Evolutionary conservation across 2,113 vertebrate genomes (phyloP), one percentile per base, ranked within the genome.

Genomic region (Neogobius melanostomus): DNA sequence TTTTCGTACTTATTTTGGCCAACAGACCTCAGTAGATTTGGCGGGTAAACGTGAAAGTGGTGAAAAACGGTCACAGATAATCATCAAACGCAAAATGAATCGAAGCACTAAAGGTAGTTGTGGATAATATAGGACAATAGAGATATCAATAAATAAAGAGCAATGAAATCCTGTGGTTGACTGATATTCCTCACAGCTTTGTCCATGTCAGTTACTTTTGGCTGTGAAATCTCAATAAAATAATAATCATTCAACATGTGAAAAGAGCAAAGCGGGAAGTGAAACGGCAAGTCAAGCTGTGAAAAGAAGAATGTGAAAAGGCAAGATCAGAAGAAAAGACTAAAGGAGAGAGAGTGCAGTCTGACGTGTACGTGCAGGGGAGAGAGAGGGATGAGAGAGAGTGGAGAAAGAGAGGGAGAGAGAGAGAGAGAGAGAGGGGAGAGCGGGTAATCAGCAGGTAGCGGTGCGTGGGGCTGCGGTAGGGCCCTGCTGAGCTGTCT

Each of bases 401-500:
- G 86, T 36, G 3, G 28, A 79, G 88, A 14, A 50, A 9, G 53
- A 56, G 88, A 88, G 86, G 79, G 88, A 91, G 90, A 21, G 88
- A 88, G 85, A 80, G 88, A 89, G 86, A 9, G 53, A 56, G 88
- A 88, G 86, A 80, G 88, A 91, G 90, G 93, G 78, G 80, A 83
- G 88, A 88, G 86, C 79, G 88, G 92, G 90, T 94, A 93, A 95
- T 94, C 94, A 94, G 92, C 93, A 97, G 94, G 95, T 96, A 95
- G 93, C 92, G 93, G 92, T 93, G 88, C 92, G 71, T 83, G 91
- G 88, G 91, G 92, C 93, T 93, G 93, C 91, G 81, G 77, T 89
- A 86, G 94, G 92, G 94, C 93, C 94, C 95, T 94, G 95, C 94
- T 95, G 95, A 95, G 94, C 94, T 93, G 93, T 94, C 94, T 94